Conservation (phyloP, 2,888 invertebrate species). For the Pollenia angustigena region DNA sequence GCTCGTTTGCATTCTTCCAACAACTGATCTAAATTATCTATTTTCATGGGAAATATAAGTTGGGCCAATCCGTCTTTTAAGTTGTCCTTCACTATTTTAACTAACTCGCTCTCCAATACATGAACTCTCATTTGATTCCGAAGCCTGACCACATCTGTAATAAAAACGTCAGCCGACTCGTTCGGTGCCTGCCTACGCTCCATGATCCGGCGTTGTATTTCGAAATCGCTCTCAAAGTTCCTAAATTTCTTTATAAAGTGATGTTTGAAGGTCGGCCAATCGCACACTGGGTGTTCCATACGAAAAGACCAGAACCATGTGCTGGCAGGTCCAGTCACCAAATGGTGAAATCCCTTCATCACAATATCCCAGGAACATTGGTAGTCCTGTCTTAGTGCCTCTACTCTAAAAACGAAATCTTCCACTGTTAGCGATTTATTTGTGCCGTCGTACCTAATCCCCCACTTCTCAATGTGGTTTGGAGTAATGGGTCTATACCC, state of each 20-base stretch:
- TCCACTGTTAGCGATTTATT: slow-evolving; percentile 2
- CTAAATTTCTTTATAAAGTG: neutral
- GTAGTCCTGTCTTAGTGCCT: too few relatives aligned
- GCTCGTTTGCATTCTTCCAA: neutral
- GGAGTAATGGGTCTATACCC: neutral
- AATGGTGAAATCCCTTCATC: neutral
- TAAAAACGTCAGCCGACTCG: too few relatives aligned
- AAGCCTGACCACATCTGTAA: too few relatives aligned
- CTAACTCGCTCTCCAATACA: slow-evolving; percentile 2
- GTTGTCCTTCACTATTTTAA: neutral
- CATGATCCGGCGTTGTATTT: too few relatives aligned
- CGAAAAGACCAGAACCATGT: neutral
- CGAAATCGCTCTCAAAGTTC: too few relatives aligned
- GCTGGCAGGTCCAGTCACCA: neutral
- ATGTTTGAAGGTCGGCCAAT: too few relatives aligned
- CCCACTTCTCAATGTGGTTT: slow-evolving; percentile 15
- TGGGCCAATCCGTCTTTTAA: neutral
- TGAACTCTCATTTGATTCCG: too few relatives aligned
- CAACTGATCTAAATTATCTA: neutral
- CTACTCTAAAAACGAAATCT: neutral
- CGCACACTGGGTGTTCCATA: too few relatives aligned
- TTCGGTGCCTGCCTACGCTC: too few relatives aligned
- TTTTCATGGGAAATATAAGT: neutral
- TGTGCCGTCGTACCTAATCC: neutral
- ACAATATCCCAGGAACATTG: too few relatives aligned